Base-by-base conservation (phyloP, 2,888 invertebrate species). In the Plebejus melissa region DNA sequence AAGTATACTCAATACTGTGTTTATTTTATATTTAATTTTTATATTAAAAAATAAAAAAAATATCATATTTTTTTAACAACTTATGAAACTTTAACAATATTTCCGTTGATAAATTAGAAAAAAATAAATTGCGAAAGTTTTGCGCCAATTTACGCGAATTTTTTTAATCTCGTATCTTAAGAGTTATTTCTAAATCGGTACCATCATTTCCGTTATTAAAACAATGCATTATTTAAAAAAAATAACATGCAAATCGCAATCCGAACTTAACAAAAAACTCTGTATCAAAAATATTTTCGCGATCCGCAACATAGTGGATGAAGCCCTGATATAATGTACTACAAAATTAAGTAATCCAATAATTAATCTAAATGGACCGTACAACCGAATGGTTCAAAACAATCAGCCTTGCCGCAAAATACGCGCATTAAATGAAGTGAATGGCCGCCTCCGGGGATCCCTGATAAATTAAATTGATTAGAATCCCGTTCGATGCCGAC, bases 381-480 rank as follows among this genome's bases (percentile, higher is more conserved):
- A 91, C 90, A 93, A 88, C 88, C 89, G 93, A 93, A 92, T 93
- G 93, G 91, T 93, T 93, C 91, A 93, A 93, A 93, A 93, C 93
- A 93, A 93, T 93, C 93, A 91, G 90, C 90, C 88, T 87, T 85
- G 89, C 93, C 93, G 90, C 93, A 93, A 93, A 93, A 93, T 93
- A 93, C 93, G 91, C 92, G 93, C 93, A 93, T 92, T 93, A 93
- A 93, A 93, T 92, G 93, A 93, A 93, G 91, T 92, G 93, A 93
- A 93, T 92, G 90, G 91, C 89, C 87, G 91, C 91, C 92, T 91
- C 91, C 82, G 85, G 92, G 91, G 92, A 93, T 90, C 90, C 91
- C 91, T 88, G 93, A 93, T 93, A 93, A 93, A 93, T 93, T 93
- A 93, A 93, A 93, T 93, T 93, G 93, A 93, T 93, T 93, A 93